Percentiles rank a stretch among this genome's conserved stretches.
Conservation (phyloP, 2,888 invertebrate species). For the Heliconius charithonia region DNA sequence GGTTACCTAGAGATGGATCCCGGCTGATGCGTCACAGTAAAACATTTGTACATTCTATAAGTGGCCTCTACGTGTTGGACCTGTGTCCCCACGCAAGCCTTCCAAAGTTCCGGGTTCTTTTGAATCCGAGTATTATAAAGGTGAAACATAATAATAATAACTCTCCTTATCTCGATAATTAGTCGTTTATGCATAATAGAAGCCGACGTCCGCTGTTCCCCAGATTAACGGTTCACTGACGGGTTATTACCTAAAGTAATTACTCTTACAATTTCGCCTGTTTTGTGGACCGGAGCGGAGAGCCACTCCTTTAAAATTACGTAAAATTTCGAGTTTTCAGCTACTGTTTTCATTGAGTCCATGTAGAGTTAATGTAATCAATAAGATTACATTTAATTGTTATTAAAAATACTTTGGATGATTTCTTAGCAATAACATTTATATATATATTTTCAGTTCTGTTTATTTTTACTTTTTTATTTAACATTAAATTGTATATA, state of each 20-base stretch:
- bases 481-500: background rate
- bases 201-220: slow-evolving; percentile 33
- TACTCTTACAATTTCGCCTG: slow-evolving; percentile 59
- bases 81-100: too few relatives aligned
- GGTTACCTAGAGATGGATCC: too few relatives aligned
- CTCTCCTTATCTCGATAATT: slow-evolving; percentile 16
- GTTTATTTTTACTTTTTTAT: background rate
- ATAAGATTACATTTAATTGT: background rate
- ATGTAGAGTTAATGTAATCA: too few relatives aligned
- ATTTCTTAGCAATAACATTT: background rate
- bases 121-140: too few relatives aligned
- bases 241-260: slow-evolving; percentile 59
- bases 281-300: slow-evolving; percentile 42
- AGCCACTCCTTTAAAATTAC: slow-evolving; percentile 36
- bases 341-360: slow-evolving; percentile 5
- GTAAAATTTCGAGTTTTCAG: slow-evolving; percentile 37
- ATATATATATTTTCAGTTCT: background rate
- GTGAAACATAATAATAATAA: too few relatives aligned
- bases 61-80: too few relatives aligned
- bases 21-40: too few relatives aligned
- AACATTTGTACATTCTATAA: too few relatives aligned
- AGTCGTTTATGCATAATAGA: slow-evolving; percentile 32
- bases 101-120: too few relatives aligned
- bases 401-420: background rate
- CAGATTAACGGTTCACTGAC: slow-evolving; percentile 47